phyloP scores from a whole-genome alignment of 2,113 vertebrate genomes.

The Sapayoa aenigma region DNA sequence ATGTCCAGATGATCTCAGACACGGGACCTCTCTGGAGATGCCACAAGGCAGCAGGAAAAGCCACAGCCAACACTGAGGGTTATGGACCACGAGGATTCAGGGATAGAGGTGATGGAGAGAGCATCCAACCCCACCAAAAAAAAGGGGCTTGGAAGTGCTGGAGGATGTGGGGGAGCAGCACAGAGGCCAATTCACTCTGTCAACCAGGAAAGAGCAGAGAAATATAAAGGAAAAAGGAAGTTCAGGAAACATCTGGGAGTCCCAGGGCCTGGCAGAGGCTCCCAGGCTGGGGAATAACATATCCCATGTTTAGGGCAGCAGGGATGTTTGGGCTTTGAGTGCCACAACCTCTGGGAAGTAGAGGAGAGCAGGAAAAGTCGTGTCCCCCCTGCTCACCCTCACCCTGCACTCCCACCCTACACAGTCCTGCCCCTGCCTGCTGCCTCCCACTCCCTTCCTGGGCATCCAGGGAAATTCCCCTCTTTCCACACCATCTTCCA shows the following conservation, averaged over 20 bases:
- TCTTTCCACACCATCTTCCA: neutral
- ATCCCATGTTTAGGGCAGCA: neutral
- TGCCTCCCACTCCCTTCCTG: no score
- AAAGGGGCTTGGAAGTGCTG: no score
- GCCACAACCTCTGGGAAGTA: neutral
- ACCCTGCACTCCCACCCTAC: neutral
- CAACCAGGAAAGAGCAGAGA: neutral
- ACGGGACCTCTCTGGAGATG: neutral
- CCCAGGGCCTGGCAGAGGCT: neutral
- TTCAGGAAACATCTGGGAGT: neutral
- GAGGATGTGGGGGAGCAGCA: neutral
- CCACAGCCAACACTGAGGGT: neutral
- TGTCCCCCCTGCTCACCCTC: neutral
- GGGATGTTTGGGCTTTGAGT: neutral
- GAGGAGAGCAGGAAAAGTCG: neutral
- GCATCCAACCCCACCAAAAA: neutral
- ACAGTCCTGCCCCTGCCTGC: neutral
- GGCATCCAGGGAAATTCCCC: neutral
- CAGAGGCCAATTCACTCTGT: rapidly evolving
- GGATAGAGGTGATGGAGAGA: neutral
- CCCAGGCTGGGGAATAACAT: neutral
- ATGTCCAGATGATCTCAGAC: neutral
- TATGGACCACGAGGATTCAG: neutral
- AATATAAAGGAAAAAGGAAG: neutral
- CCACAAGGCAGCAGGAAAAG: neutral